phyloP scores from a whole-genome alignment of 2,888 invertebrate genomes.

The Lottia gigantea region DNA sequence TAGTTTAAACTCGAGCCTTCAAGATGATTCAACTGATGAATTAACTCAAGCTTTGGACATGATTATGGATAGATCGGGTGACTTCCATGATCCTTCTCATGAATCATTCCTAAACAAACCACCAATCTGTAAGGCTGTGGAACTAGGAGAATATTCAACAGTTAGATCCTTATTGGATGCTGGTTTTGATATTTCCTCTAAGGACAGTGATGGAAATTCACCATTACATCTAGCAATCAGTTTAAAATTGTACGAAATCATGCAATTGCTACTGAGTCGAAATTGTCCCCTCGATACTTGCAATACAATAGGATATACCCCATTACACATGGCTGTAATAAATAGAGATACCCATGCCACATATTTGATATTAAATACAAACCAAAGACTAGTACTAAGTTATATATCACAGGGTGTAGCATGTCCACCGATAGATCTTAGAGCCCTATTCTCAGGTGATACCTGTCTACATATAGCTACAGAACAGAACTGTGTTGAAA shows the following conservation, averaged over 20 bases:
- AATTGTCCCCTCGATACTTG: conserved; percentile 12
- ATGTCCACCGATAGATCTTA: conserved; percentile 18
- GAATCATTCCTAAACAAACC: conserved; percentile 3
- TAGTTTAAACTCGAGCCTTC: not conserved
- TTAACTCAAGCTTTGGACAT: not conserved
- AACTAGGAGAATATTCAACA: conserved; percentile 11
- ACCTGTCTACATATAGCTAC: conserved; percentile 20
- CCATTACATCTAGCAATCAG: conserved; percentile 17
- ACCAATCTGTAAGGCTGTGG: conserved; percentile 16
- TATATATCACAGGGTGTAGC: conserved; percentile 4
- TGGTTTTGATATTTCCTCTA: conserved; percentile 18
- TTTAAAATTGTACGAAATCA: conserved; percentile 18
- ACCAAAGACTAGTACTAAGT: conserved; percentile 2
- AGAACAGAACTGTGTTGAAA: conserved; percentile 19
- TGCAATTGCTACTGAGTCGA: conserved; percentile 13
- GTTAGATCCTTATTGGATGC: conserved; percentile 13
- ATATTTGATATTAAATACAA: conserved; percentile 12
- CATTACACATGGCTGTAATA: conserved; percentile 17
- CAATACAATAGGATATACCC: conserved; percentile 16
- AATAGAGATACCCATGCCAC: conserved; percentile 17
- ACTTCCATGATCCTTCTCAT: not conserved
- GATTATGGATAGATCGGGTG: not conserved
- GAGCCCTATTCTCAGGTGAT: conserved; percentile 18
- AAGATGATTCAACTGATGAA: not conserved
- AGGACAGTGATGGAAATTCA: conserved; percentile 17